Conservation (phyloP, 2,113 vertebrate genomes). For the Bubo scandiacus region DNA sequence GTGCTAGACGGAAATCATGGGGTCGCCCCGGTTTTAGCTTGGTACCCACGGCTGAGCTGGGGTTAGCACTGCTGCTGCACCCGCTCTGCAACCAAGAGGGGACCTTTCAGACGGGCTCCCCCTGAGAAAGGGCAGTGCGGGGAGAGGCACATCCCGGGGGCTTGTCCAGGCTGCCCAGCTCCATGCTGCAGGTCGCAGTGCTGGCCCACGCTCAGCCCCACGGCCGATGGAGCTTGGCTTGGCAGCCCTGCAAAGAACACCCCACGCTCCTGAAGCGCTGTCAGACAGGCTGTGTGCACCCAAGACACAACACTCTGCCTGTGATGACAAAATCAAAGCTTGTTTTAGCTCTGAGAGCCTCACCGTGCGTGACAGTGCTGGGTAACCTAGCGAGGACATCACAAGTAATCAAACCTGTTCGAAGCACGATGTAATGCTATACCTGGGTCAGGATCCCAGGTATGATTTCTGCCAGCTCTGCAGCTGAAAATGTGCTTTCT, state of each 20-base stretch:
- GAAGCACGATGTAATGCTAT: fast-evolving
- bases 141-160: neutral
- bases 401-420: neutral
- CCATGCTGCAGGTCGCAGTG: neutral
- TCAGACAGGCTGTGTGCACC: neutral
- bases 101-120: neutral
- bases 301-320: neutral
- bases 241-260: neutral
- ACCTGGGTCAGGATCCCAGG: conserved; percentile 50
- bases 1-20: neutral
- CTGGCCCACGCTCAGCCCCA: neutral
- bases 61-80: neutral
- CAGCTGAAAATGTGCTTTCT: conserved; percentile 22
- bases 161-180: neutral
- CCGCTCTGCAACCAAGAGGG: fast-evolving
- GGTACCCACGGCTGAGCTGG: fast-evolving
- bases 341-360: neutral
- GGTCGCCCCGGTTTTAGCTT: neutral
- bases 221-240: fast-evolving
- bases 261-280: fast-evolving
- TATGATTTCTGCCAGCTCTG: conserved; percentile 44
- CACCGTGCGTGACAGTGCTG: neutral
- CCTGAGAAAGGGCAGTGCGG: neutral
- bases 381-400: neutral
- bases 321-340: neutral